Evolutionary conservation across 2,888 invertebrate species (phyloP), one percentile per base, ranked within the genome.

Genomic region (Sialis lutaria): DNA sequence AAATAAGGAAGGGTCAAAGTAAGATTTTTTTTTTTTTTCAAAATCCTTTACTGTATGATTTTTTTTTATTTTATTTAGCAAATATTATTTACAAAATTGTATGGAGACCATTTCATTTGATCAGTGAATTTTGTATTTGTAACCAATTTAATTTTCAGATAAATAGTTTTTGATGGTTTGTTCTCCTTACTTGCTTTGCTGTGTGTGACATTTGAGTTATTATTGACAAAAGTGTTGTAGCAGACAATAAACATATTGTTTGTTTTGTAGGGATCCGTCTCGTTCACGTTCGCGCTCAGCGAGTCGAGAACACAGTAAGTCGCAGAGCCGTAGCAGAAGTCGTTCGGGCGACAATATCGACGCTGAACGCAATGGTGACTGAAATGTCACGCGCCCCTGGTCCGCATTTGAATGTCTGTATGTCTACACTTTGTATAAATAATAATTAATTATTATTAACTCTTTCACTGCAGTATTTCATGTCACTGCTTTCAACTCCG

Each of bases 1-100:
- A 60, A 67, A 67, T 54, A 69, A 68, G 60, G 68, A 64, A 57
- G 65, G 66, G 58, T 67, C 67, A 52, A 69, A 68, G 68, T 69
- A 63, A 65, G 67, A 64, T 10, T 6, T 8, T 9, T 22, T 13
- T 6, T 30, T 31, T 6, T 42, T 42, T 42, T 31, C n/a, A 35
- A 9, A n/a, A 3, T 9, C 35, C 9, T 35, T 8, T 35, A 3
- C 35, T 35, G 8, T 9, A 4, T 35, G 35, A 35, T n/a, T 8
- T 9, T 34, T 9, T 35, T 35, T n/a, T 8, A 9, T 2, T 35
- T 35, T 35, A 4, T 35, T 8, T 35, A 35, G 35, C n/a, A 35
- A 9, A 3, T 22, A 22, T 22, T 22, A 22, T 22, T 22, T 22
- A 4, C 22, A 22, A 22, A 22, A 22, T 22, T 22, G 22, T 22